Percentiles rank a stretch among this genome's conserved stretches.
These are phyloP conservation scores for Syngnathus acus DNA, from an alignment of 2,797 vertebrate genomes.

Conservation along the genomic window DNA sequence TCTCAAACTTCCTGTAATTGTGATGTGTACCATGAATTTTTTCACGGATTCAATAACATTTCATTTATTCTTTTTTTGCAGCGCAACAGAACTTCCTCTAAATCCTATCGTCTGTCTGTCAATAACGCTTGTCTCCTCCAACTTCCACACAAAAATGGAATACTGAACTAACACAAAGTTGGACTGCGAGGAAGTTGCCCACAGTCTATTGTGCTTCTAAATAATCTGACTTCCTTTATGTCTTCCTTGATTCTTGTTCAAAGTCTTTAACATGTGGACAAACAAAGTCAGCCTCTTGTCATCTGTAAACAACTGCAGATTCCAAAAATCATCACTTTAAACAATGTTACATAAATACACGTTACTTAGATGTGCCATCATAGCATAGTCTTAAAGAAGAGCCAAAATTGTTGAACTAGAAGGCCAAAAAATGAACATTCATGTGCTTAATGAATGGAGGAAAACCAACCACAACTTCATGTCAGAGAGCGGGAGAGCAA, in stretches of 20 bases:
- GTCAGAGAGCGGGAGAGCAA: neutral
- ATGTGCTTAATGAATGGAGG: neutral
- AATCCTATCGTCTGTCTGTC: neutral
- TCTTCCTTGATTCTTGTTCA: neutral
- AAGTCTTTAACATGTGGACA: neutral
- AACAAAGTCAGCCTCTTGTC: neutral
- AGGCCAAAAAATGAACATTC: neutral
- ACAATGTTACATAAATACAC: too few species aligned
- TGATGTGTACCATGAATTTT: neutral
- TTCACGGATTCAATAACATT: neutral
- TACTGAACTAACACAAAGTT: neutral
- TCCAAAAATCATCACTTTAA: too few species aligned
- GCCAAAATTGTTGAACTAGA: neutral
- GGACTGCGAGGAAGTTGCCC: neutral
- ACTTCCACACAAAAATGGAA: neutral
- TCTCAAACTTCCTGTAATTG: neutral
- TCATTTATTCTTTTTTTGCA: neutral
- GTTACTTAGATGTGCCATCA: too few species aligned
- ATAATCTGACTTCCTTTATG: conserved; percentile 1
- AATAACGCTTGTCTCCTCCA: neutral
- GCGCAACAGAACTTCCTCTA: neutral
- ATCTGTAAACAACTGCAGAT: neutral
- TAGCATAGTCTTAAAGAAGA: neutral
- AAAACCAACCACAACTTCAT: neutral
- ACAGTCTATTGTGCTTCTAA: neutral